Evolutionary conservation across 2,113 vertebrate genomes (phyloP), one percentile per base, ranked within the genome.

Genomic region (Chloropsis cyanopogon): DNA sequence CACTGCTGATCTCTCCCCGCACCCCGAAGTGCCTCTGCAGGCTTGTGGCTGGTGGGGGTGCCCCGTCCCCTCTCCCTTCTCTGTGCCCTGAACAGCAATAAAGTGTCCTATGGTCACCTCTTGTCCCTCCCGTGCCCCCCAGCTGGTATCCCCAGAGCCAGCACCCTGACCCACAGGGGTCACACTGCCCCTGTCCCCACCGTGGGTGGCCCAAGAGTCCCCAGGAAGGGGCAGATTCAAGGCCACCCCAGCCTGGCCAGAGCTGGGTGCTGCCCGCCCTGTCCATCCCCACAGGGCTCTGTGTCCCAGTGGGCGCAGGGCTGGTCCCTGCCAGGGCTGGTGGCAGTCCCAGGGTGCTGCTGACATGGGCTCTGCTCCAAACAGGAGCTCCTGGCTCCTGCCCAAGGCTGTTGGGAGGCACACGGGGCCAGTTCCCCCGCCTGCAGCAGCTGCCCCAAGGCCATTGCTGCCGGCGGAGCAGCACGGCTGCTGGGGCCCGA

Each of bases 301-400:
- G 9, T 1, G 25, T 41, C 13, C 20, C 11, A 0, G 21, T 0
- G 41, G 44, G 12, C 0, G 1, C 6, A 2, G 49, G n/a, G 52
- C 60, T 8, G 66, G 37, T 56, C 29, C 60, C 35, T 2, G 11
- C 35, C 10, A 12, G 13, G 31, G 29, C 49, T 33, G 61, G 56
- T 24, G 25, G 52, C 52, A 12, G 33, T 19, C 31, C 16, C 77
- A 9, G 35, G 49, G 54, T 2, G 68, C 47, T 26, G 31, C 68
- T 14, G 6, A 3, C 0, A 2, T 4, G 0, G 3, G 35, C 71
- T 39, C 42, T 1, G 10, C n/a, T 31, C 53, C 4, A 17, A 79
- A 79, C 64, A 1, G 94, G n/a, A 95, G 93, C 87, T 68, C 44
- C 35, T 3, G 8, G 78, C 94, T 86, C 33, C 81, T 9, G 75